phyloP scores from a whole-genome alignment of 2,113 vertebrate genomes.

The Acinonyx jubatus region DNA sequence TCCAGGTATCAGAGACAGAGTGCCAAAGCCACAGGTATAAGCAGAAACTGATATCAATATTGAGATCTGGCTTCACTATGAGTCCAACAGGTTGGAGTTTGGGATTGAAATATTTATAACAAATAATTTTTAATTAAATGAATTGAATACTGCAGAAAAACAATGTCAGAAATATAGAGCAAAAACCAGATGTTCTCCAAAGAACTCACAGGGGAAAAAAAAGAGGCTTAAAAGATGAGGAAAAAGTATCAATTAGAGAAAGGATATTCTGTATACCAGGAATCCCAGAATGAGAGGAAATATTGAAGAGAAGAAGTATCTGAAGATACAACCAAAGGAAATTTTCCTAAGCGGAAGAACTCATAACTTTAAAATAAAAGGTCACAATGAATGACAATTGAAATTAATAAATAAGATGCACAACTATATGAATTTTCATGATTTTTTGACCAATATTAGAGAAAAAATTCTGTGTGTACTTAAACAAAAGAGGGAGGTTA shows the following conservation, averaged over 20 bases:
- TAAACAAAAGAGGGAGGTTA: background rate
- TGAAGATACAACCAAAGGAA: background rate
- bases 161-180: background rate
- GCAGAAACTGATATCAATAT: background rate
- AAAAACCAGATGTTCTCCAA: background rate
- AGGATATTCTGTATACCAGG: background rate
- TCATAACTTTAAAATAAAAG: slow-evolving; percentile 39
- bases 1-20: background rate
- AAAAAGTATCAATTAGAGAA: background rate
- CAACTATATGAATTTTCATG: background rate
- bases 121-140: background rate
- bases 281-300: background rate
- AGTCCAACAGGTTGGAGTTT: background rate
- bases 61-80: background rate
- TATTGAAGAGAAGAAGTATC: background rate
- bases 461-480: background rate
- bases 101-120: background rate
- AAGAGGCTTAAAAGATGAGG: background rate
- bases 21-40: background rate
- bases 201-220: background rate
- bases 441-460: slow-evolving; percentile 8
- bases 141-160: background rate
- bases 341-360: background rate
- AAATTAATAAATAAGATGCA: background rate
- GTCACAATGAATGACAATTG: background rate